These are phyloP conservation scores for Calliphora vomitoria DNA, from an alignment of 2,888 invertebrate genomes.

Conservation along the genomic window DNA sequence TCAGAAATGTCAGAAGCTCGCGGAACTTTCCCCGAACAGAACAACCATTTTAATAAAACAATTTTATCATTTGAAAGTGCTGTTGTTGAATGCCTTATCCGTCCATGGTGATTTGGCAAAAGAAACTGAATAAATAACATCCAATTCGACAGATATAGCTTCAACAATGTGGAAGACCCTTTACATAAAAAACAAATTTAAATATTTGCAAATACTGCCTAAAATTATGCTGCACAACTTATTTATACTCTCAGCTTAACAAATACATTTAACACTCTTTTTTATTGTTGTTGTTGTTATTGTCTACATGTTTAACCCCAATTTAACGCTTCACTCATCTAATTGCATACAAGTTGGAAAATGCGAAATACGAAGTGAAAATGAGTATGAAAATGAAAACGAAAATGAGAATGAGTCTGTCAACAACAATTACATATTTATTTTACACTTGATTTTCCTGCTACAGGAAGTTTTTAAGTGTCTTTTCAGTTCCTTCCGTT, in stretches of 20 bases:
- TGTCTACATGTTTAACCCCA: conserved; percentile 60
- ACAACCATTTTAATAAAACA: no score
- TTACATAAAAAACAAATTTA: no score
- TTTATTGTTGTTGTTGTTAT: conserved; percentile 17
- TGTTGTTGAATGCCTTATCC: no score
- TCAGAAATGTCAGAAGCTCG: no score
- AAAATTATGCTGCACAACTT: no score
- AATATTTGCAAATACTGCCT: no score
- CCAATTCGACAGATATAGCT: no score
- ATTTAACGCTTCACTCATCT: conserved; percentile 65
- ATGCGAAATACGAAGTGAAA: background rate
- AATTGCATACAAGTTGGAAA: conserved; percentile 39
- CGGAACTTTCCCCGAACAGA: no score
- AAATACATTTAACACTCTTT: conserved; percentile 26
- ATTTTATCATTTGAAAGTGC: no score
- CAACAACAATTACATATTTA: conserved; percentile 68
- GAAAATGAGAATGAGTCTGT: conserved; percentile 43
- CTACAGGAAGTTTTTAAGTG: conserved; percentile 56
- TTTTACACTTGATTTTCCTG: conserved; percentile 70
- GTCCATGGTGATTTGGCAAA: no score
- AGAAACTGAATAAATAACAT: no score
- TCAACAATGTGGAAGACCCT: no score
- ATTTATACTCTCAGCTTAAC: background rate
- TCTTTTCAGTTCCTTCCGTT: conserved; percentile 52
- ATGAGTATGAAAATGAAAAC: conserved; percentile 27